Percentiles rank a stretch among this genome's conserved stretches.
Evolutionary conservation across 2,113 vertebrate species (phyloP).

Genomic region (Apaloderma vittatum): DNA sequence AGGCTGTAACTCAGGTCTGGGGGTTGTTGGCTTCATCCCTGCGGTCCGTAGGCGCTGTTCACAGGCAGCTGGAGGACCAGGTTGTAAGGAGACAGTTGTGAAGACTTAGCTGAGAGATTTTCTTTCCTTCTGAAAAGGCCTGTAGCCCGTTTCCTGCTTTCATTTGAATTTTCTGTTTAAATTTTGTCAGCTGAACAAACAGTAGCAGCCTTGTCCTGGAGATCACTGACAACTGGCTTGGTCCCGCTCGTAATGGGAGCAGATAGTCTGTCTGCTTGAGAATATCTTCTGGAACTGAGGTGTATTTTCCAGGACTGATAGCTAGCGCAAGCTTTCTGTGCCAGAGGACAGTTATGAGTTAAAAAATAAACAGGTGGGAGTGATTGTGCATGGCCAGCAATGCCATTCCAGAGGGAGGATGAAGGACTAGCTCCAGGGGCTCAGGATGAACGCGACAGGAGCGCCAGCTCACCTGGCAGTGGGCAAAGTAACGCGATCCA

Average conservation of each 20-base stretch:
- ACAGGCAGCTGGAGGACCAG: neutral
- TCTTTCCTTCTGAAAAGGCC: neutral
- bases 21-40: neutral
- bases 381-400: neutral
- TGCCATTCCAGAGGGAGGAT: neutral
- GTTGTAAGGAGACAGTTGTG: neutral
- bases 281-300: slow-evolving; percentile 38
- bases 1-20: neutral
- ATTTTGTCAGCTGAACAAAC: neutral
- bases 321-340: neutral
- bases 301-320: neutral
- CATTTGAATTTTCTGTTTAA: neutral
- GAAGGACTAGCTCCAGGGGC: neutral
- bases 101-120: neutral
- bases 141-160: neutral
- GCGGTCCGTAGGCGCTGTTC: neutral
- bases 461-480: fast-evolving
- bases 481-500: neutral
- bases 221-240: neutral
- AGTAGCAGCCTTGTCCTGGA: neutral
- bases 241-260: slow-evolving; percentile 16
- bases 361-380: neutral
- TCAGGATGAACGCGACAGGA: neutral
- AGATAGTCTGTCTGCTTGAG: slow-evolving; percentile 34
- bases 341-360: slow-evolving; percentile 37